Conservation (phyloP, 2,888 invertebrate species). For the Ariolimax columbianus region DNA sequence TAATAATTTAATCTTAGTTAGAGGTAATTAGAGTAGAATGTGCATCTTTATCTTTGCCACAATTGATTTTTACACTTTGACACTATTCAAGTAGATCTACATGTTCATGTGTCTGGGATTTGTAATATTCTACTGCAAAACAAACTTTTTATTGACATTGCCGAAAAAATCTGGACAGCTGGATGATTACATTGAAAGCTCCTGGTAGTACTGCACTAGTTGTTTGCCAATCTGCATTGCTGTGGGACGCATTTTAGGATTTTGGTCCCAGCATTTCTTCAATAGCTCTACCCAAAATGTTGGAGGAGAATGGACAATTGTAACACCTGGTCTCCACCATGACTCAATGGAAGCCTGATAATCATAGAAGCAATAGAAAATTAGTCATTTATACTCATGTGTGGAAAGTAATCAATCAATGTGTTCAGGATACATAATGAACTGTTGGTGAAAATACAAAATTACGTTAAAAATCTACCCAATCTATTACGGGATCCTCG, state of each 20-base stretch:
- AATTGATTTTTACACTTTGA: too few relatives aligned
- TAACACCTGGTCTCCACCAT: slow-evolving; percentile 65
- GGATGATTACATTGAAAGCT: not conserved
- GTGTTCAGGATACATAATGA: too few relatives aligned
- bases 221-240: slow-evolving; percentile 22
- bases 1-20: too few relatives aligned
- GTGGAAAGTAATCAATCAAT: too few relatives aligned
- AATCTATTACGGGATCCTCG: too few relatives aligned
- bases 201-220: slow-evolving; percentile 27
- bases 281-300: slow-evolving; percentile 60
- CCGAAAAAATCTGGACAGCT: not conserved
- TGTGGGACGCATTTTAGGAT: slow-evolving; percentile 58
- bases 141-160: not conserved
- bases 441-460: too few relatives aligned
- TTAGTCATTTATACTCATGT: not conserved
- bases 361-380: not conserved
- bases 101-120: too few relatives aligned
- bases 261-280: slow-evolving; percentile 61
- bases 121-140: not conserved
- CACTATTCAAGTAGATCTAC: too few relatives aligned
- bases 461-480: too few relatives aligned
- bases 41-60: too few relatives aligned
- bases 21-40: too few relatives aligned
- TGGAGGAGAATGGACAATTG: slow-evolving; percentile 60
- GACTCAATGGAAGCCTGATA: slow-evolving; percentile 62